Conservation (phyloP, 2,113 vertebrate species). For the Amazona vittata region DNA sequence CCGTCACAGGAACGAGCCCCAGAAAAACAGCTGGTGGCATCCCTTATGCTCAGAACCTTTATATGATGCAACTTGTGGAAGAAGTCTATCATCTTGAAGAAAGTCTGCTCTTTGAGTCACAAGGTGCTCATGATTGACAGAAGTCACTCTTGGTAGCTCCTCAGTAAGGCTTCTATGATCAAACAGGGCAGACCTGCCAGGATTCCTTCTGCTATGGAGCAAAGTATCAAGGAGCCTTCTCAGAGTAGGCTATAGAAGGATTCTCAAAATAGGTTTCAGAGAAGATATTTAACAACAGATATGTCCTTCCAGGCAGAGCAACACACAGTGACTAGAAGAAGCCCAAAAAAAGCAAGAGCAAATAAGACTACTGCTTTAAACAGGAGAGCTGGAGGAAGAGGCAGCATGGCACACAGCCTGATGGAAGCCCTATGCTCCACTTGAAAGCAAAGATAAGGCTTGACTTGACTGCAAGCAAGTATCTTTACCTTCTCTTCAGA, state of each 20-base stretch:
- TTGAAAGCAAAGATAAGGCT: background rate
- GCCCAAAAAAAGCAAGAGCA: background rate
- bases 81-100: background rate
- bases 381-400: background rate
- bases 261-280: background rate
- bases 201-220: background rate
- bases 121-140: background rate
- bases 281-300: background rate
- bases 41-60: background rate
- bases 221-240: background rate
- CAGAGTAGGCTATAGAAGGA: background rate
- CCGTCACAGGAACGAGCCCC: background rate
- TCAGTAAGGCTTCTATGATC: background rate
- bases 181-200: background rate
- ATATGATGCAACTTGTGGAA: fast-evolving
- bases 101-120: background rate
- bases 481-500: background rate
- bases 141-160: background rate
- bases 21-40: background rate
- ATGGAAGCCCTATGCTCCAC: fast-evolving
- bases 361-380: background rate
- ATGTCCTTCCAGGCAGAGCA: background rate
- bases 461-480: background rate
- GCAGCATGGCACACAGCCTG: background rate
- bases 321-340: background rate